Base-by-base conservation (phyloP, 2,797 vertebrate genomes). In the Astyanax mexicanus region DNA sequence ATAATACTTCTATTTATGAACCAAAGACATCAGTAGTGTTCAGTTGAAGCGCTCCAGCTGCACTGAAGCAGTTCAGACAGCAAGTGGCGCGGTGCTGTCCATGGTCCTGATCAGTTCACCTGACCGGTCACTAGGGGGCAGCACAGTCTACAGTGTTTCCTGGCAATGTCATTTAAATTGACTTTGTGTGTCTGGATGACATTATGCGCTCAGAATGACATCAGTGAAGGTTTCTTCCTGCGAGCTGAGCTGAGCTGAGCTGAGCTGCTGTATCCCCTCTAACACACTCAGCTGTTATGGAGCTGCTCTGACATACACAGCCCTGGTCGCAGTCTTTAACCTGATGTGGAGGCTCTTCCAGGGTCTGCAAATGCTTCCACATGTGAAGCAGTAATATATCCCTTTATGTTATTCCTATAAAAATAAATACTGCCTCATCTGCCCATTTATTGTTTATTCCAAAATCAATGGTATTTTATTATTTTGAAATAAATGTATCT, bases 91-190 rank as follows among this genome's bases (percentile, higher is more conserved):
- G 52, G 42, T 10, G 72, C 78, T 80, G 67, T 47, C 78, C 72
- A 27, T 66, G 72, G 67, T 75, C n/a, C 78, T 80, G 72, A 37
- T 37, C 37, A 40, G 51, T 58, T 66, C 7, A 17, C 25, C 10
- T 9, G 11, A 4, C 19, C 4, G 2, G 23, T 23, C 69, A 19
- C 64, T 45, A 80, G 78, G 55, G 62, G 75, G 78, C 78, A 83
- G 78, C 71, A 80, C 13, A 75, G 42, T 19, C 72, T 40, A 21
- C 17, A n/a, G 21, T 9, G 47, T 15, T 72, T 5, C 7, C 17
- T 38, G 58, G 32, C 58, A 38, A 38, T 61, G 58, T 61, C 58
- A 61, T 38, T 61, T 19, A 10, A 58, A 15, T 10, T 32, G 55
- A 60, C 55, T 60, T 60, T 61, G 58, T 38, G 49, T 52, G 8